A percentile compares a stretch with the other conserved stretches of the same genome.
Evolutionary conservation across 1,140 invertebrate genomes (phyloP).

Genomic region (Agraylea sexmaculata): DNA sequence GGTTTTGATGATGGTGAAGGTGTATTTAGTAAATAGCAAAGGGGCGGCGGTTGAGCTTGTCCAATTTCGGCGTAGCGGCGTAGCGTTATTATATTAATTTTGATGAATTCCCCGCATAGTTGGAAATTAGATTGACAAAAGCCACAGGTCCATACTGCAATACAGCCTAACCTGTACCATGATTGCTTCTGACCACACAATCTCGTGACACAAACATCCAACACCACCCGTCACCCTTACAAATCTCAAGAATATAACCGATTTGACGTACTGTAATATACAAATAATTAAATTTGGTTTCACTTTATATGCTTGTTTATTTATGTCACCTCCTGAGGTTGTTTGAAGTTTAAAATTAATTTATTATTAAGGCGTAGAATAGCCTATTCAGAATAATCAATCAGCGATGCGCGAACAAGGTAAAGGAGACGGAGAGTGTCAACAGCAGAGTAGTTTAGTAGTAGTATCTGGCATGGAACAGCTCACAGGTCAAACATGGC

Average conservation of each 20-base stretch:
- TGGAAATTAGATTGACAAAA: too few species aligned
- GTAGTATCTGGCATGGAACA: conserved; percentile 8
- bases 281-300: conserved; percentile 2
- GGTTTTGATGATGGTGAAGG: too few species aligned
- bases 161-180: too few species aligned
- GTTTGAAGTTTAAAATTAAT: conserved; percentile 2
- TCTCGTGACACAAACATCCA: conserved; percentile 13
- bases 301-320: conserved; percentile 3
- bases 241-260: conserved; percentile 6
- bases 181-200: conserved; percentile 21
- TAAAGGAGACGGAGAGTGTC: conserved; percentile 1
- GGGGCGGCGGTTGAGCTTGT: too few species aligned
- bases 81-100: too few species aligned
- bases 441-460: conserved; percentile 10
- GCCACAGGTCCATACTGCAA: too few species aligned
- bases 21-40: too few species aligned
- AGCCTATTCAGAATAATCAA: conserved; percentile 1
- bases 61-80: too few species aligned
- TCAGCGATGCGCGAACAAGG: neutral
- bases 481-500: neutral
- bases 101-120: too few species aligned
- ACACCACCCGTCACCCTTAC: conserved; percentile 1
- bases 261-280: neutral
- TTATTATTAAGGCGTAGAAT: neutral
- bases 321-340: conserved; percentile 1